Base-by-base conservation (phyloP, 64 coral and sea anemone genomes). In the Acropora tenuis region DNA sequence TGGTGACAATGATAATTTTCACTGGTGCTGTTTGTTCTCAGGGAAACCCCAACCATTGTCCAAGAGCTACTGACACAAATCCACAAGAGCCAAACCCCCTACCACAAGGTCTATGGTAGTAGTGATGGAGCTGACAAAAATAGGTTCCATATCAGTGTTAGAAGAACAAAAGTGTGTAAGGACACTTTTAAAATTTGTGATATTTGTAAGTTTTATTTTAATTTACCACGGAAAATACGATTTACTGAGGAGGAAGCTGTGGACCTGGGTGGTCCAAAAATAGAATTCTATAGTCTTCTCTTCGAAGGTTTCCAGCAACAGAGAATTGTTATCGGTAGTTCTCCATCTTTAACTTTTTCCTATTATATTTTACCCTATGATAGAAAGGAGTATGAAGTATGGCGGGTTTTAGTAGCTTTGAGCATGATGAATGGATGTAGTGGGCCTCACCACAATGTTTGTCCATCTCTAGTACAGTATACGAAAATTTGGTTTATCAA, bases 301-400 rank as follows among this genome's bases (percentile, higher is more conserved):
- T 47, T 47, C 41, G 41, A 76, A 76, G 74, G 74, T 44, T 43
- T 76, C 44, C 41, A 76, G 74, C 74, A 76, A 44, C 74, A 76
- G 74, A 76, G 74, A 76, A 76, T 76, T 76, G 74, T 76, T 76
- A 43, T 15, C 41, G 74, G 43, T 76, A 76, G 74, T 44, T 76
- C 42, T 76, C 74, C 74, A 76, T 76, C 2, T 76, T 76, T 76
- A 76, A 76, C 74, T 45, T 76, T 76, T 76, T 76, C 74, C 74
- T 10, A 76, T 46, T 41, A 76, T 76, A 44, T 76, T 47, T 43
- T 76, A 4, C 8, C 42, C 41, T 76, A 44, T 76, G 74, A 76
- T 13, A 44, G 0, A 76, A 76, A 47, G 11, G 74, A 76, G 74
- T 76, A 76, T 76, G 74, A 76, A 76, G 41, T 76, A 47, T 76